Base-by-base conservation (phyloP, 2,113 vertebrate genomes). In the Xiphophorus maculatus region DNA sequence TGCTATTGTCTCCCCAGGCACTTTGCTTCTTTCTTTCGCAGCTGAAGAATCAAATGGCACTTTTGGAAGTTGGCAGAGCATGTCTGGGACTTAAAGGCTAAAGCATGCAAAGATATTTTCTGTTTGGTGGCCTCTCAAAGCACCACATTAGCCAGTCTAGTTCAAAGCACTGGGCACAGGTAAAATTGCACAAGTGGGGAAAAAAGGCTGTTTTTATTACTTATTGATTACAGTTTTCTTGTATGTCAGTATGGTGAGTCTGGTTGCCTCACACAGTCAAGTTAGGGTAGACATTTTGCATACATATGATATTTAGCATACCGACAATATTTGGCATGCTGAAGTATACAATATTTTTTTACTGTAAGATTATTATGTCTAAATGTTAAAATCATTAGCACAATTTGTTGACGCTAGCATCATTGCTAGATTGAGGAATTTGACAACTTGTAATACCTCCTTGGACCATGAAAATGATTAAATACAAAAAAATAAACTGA, bases 41-140 rank as follows among this genome's bases (percentile, higher is more conserved):
- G 89, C 77, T 85, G 81, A 90, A 77, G 90, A 93, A 93, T 92
- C 91, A 94, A 92, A 95, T 88, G 89, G 93, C 93, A 95, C 96
- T 96, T 97, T 96, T 86, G 91, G 92, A 92, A 95, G 93, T 94
- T 95, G 95, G 95, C 92, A 90, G 95, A 96, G 93, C 96, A 96
- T 96, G 94, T 92, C 84, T 87, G 77, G 94, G 95, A 94, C 96
- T 96, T 95, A 95, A 58, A 90, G 91, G 89, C 90, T 83, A 74
- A 87, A 94, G 91, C 91, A 92, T 94, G 94, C 93, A 94, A 92
- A 95, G 91, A 88, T 72, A 76, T 86, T 93, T 93, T 87, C 90
- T 86, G 86, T 91, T 88, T 89, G 83, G 70, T 84, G 79, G 80
- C 88, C 78, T 90, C 84, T 91, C 80, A 90, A 87, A 88, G 62